These are phyloP conservation scores for Grapholita molesta DNA, from an alignment of 1,140 invertebrate genomes.

Conservation along the genomic window DNA sequence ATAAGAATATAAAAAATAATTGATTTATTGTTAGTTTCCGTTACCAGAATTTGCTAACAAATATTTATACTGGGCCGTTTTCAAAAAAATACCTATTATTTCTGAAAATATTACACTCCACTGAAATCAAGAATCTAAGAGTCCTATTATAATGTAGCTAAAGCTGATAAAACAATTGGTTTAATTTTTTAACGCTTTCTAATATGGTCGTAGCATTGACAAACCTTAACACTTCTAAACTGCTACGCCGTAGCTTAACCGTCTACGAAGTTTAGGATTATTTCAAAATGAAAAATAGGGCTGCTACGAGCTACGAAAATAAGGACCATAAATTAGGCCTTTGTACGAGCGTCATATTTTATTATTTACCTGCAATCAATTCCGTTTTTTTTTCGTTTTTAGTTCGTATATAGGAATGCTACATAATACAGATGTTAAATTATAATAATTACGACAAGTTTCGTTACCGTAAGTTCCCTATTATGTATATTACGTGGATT, in stretches of 20 bases:
- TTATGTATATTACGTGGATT: not conserved
- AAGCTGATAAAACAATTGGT: too few relatives aligned
- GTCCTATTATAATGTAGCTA: too few relatives aligned
- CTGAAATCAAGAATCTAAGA: too few relatives aligned
- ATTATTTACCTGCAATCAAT: too few relatives aligned
- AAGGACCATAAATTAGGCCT: not conserved
- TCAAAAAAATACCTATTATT: too few relatives aligned
- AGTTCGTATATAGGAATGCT: too few relatives aligned
- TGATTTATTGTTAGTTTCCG: too few relatives aligned
- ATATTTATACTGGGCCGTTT: too few relatives aligned
- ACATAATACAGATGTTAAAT: not conserved
- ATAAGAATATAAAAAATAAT: too few relatives aligned
- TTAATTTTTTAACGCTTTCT: not conserved
- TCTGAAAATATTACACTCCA: too few relatives aligned
- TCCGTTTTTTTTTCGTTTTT: too few relatives aligned
- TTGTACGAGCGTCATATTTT: not conserved
- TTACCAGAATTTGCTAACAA: too few relatives aligned
- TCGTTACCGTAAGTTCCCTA: not conserved
- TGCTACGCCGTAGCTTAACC: constrained; percentile 10
- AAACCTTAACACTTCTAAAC: not conserved
- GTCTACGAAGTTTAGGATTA: not conserved
- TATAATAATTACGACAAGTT: not conserved
- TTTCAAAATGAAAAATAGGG: not conserved
- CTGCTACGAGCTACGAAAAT: not conserved
- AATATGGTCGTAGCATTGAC: not conserved